Base-by-base conservation (phyloP, 2,888 invertebrate species). In the Drosophila differens region DNA sequence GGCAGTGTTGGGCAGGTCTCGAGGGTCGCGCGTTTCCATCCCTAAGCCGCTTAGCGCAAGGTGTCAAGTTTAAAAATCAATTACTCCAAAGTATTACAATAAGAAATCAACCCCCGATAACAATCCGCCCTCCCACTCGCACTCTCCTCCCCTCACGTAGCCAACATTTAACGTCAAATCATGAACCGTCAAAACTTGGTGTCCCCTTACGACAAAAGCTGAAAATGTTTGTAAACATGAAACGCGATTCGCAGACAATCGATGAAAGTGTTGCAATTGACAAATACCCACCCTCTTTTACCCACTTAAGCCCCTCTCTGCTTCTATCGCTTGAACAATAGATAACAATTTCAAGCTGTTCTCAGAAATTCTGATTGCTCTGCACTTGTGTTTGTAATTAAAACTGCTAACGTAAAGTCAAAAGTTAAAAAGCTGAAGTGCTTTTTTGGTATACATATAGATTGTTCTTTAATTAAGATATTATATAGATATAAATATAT, bases 61-160 rank as follows among this genome's bases (percentile, higher is more conserved):
- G 88, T 88, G 88, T 90, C 88, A 88, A 83, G 88, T 88, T 90
- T 83, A 83, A 83, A 88, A 88, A 90, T 90, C 88, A 90, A 90
- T 88, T 88, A 88, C 84, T 85, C 77, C 58, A 74, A 74, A 69
- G 73, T 74, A 83, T 74, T 76, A 79, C 76, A 83, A 78, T 74
- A 76, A 58, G 70, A 82, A 75, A 68, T 63, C 63, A 60, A 35
- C 30, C 53, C 53, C n/a, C 25, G 25, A 47, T 47, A 47, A 25
- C 22, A 9, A 9, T 1, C 16, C 7, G 25, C 14, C 1, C 16
- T 3, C 16, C 4, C 47, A 47, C n/a, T 19, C 9, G 6, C 12
- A 12, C 1, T 55, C 37, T n/a, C 22, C 33, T 10, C 30, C n/a
- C 10, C 32, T 4, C 30, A 2, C 30, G 2, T 1, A 4, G 12